Evolutionary conservation across 2,113 vertebrate genomes (phyloP), one percentile per base, ranked within the genome.

Genomic region (Chitala chitala): DNA sequence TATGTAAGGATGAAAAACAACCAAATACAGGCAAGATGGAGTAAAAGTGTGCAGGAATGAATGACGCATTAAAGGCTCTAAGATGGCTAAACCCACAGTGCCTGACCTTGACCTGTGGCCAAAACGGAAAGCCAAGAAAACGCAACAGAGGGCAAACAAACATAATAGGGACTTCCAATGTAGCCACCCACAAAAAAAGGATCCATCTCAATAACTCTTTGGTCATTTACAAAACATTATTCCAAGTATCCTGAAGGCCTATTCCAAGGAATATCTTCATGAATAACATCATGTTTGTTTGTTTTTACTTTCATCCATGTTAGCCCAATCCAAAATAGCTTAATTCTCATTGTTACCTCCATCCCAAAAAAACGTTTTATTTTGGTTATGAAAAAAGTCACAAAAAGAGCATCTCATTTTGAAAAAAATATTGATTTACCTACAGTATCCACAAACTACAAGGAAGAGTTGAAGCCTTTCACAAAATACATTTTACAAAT

Each of bases 21-120:
- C 29, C n/a, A 33, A 56, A 56, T 26, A 38, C 50, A 64, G 22
- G 54, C 15, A 29, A 36, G 54, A 26, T 36, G n/a, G 51, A 48
- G 26, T 38, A 51, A 64, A 38, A 29, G 22, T 56, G 12, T 36
- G 55, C 53, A 70, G 59, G 54, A 75, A 58, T 56, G 20, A 40
- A 26, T 12, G 13, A 61, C 22, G 61, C 42, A 26, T 58, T 24
- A 46, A 38, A 56, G 51, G 29, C 51, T 33, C 63, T 26, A 13
- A 2, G 40, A n/a, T 17, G 5, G 20, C 20, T 24, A 17, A 12
- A 4, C 24, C 9, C 4, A 46, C 31, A 72, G 13, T 4, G 13
- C 24, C 29, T 53, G 26, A 29, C 7, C 5, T 31, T n/a, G 44
- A 24, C 26, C 26, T 5, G 44, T 10, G 6, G 44, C 46, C 26